These are phyloP conservation scores for Propithecus perrieri DNA, from an alignment of 2,797 vertebrate species.

Conservation along the genomic window DNA sequence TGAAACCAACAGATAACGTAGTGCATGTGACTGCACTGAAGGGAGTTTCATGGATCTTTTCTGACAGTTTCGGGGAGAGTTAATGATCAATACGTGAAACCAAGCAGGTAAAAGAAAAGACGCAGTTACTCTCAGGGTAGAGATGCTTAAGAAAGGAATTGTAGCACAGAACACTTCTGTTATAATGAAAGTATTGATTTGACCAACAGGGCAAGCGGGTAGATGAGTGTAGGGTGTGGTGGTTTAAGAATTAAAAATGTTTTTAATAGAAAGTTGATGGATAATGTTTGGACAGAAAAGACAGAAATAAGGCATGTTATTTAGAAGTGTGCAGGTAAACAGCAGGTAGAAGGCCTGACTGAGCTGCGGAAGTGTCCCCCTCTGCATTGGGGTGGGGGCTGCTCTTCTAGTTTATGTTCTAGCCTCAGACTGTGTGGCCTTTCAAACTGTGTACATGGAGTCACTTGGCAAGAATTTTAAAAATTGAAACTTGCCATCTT, in stretches of 20 bases:
- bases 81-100: background rate
- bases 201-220: background rate
- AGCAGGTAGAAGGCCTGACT: background rate
- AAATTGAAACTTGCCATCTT: background rate
- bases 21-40: background rate
- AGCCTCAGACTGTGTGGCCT: background rate
- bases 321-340: background rate
- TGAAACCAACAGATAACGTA: background rate
- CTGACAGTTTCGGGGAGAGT: background rate
- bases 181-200: background rate
- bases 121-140: background rate
- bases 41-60: background rate
- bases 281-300: background rate
- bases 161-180: background rate
- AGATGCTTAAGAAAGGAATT: background rate
- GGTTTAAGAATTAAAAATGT: background rate
- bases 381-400: fast-evolving
- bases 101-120: background rate
- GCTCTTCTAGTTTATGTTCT: background rate
- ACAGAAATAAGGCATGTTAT: background rate
- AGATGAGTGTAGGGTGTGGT: background rate
- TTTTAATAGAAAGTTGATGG: background rate
- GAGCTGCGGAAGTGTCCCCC: fast-evolving
- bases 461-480: background rate
- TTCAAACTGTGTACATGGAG: background rate